Evolutionary conservation across 2,797 vertebrate species (phyloP), one percentile per base, ranked within the genome.

Genomic region (Anolis apletophallus): DNA sequence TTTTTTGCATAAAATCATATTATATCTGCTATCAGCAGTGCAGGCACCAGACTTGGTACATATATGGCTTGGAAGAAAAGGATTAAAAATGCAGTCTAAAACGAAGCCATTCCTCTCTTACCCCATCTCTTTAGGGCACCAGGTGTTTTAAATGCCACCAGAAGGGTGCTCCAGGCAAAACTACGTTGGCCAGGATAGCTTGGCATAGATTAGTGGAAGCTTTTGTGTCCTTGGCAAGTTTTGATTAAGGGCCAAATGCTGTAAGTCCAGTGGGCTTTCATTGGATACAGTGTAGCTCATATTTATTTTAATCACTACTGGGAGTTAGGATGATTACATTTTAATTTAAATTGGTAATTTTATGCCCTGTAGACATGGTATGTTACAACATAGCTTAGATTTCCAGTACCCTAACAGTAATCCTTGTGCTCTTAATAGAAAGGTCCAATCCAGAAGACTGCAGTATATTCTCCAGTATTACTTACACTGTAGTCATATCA

Each of bases 341-440:
- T 96, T 92, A 96, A 97, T 97, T 96, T 96, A 96, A 96, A 96
- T 96, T 95, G 93, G 91, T 95, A 96, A 96, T 96, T 95, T 95
- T 95, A 94, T 95, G 94, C 94, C 95, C 95, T 95, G 95, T 91
- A 93, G 96, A 76, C 93, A 95, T 89, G 81, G 36, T 89, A 78
- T 55, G 74, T 54, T 32, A 90, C 40, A 32, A 90, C 91, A 88
- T 86, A 88, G 21, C 92, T 88, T 64, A 93, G 91, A 88, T 93
- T 94, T 55, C 81, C 69, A 83, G 86, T 92, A 88, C 81, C 85
- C 88, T 72, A 77, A 84, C 5, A 93, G 85, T 85, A 57, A 59
- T 91, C 93, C 57, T 77, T 88, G 71, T 94, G 52, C 93, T 93
- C 84, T 73, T n/a, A 34, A 91, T 88, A 93, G 88, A 88, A 94